Conservation (phyloP, 2,888 invertebrate species). For the Hecatera dysodea region DNA sequence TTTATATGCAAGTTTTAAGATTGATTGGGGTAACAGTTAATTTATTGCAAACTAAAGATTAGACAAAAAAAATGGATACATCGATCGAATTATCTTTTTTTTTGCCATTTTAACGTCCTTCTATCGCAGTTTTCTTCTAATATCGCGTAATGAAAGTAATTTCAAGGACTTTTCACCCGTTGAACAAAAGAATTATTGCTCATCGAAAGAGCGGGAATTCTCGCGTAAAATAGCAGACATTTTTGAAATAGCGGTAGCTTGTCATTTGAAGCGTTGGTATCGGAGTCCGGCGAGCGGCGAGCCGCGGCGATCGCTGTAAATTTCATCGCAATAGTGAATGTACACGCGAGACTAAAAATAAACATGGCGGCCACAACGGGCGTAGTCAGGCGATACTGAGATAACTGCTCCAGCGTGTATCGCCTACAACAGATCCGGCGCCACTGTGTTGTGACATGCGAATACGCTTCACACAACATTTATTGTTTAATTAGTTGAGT, state of each 20-base stretch:
- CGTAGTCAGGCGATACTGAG: constrained; percentile 86
- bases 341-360: constrained; percentile 88
- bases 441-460: constrained; percentile 78
- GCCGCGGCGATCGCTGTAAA: constrained; percentile 83
- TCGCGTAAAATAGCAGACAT: constrained; percentile 86
- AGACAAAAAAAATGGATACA: not conserved
- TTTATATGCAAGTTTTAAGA: constrained; percentile 8
- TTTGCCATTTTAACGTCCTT: constrained; percentile 36
- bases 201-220: constrained; percentile 82
- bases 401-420: constrained; percentile 83
- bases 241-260: constrained; percentile 87
- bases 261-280: constrained; percentile 86
- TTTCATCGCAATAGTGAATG: constrained; percentile 87
- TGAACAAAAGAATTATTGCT: constrained; percentile 84
- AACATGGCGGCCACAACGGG: constrained; percentile 84
- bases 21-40: not conserved
- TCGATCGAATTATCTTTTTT: no score
- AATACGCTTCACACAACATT: constrained; percentile 73
- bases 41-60: not conserved
- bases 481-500: constrained; percentile 79
- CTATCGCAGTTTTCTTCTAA: constrained; percentile 61
- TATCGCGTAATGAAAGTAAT: constrained; percentile 79
- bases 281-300: constrained; percentile 79
- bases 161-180: constrained; percentile 75
- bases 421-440: constrained; percentile 75